Base-by-base conservation (phyloP, 2,113 vertebrate genomes). In the Callocephalon fimbriatum region DNA sequence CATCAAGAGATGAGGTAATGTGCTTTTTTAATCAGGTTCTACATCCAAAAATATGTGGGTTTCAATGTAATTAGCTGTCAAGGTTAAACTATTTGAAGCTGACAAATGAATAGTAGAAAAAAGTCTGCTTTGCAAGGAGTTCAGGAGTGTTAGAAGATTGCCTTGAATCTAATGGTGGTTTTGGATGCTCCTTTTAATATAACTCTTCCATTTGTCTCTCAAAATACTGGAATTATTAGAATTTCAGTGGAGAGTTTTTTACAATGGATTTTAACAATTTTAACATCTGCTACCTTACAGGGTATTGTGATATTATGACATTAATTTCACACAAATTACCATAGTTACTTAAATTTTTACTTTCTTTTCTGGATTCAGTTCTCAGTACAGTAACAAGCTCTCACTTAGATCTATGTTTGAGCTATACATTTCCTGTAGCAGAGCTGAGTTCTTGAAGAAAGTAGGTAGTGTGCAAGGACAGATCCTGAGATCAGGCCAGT, bases 1-100 rank as follows among this genome's bases (percentile, higher is more conserved):
- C 99, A 54, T 99, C 99, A 7, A 99, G 99, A 25, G 99, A 99
- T 91, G 99, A 99, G 99, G 99, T 99, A 98, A 96, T 62, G 38
- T 0, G 23, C 35, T 78, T 79, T 86, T 85, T 38, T 27, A 47
- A 93, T 93, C 56, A 88, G 67, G 40, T 53, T 22, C 45, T 62
- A 21, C 42, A 63, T 87, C 54, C 54, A 88, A 68, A 77, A 86
- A 63, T 66, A 13, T 4, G 10, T 4, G 0, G 7, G 86, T 93
- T 91, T 77, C 47, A 42, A 2, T 89, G 77, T 66, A 65, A 81
- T 94, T 92, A 85, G 48, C 68, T 94, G 70, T 72, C 58, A 76
- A 35, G 35, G 59, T 72, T 93, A 61, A 92, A 65, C 48, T 78
- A 4, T 42, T 10, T 89, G 56, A 89, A 61, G 65, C 10, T 91